Base-by-base conservation (phyloP, 2,797 vertebrate species). In the Esox lucius region DNA sequence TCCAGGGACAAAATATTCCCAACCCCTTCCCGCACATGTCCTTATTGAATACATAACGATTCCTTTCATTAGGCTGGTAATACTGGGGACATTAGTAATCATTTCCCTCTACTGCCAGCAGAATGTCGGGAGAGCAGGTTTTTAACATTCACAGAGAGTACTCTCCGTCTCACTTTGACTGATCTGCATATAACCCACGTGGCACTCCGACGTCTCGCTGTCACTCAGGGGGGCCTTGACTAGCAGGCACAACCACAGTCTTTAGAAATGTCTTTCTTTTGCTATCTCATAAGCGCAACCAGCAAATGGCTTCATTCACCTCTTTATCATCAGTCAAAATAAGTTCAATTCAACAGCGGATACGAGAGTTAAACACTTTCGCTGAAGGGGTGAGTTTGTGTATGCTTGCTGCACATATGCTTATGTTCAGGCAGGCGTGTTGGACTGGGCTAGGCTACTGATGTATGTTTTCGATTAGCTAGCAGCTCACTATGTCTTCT, bases 141-240 rank as follows among this genome's bases (percentile, higher is more conserved):
- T 68, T 87, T 86, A 86, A 89, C 85, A 92, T 92, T 83, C 88
- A 72, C 75, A 76, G 64, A 69, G 73, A 84, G 88, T 88, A 77
- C 80, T 80, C 75, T 61, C 73, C 79, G 81, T 87, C 84, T 76
- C 81, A 79, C 74, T 81, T 78, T 84, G 74, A 64, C 80, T 88
- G 83, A 89, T 91, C 88, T 91, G 80, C 86, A 91, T 90, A 83
- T 88, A 84, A 75, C 72, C 85, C 80, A 89, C 53, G 74, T 90
- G 85, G 79, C 86, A 83, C 71, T 70, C 69, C 74, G 75, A 81
- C 80, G 79, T 80, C 48, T 77, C 80, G 75, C 65, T 80, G 78
- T 80, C 72, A 80, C 86, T 86, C 85, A 64, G 22, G 35, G 35
- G 31, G 66, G 11, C 70, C 11, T 33, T 75, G 65, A 81, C 51